Evolutionary conservation across 1,140 invertebrate species (phyloP).

Genomic region (Hylyphantes graminicola): DNA sequence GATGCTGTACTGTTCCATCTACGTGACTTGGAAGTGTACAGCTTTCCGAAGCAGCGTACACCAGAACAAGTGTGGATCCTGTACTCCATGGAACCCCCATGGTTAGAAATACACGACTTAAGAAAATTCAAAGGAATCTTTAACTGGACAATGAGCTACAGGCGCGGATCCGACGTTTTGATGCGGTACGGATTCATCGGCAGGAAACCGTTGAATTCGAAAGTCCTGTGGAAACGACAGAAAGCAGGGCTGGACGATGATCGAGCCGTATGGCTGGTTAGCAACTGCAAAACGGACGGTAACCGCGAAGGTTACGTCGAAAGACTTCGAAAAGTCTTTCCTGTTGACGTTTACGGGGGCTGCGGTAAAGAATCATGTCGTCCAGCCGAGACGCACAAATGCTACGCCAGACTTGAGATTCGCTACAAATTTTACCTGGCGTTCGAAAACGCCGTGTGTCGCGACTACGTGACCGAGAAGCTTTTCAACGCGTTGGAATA

Average conservation of each 20-base stretch:
- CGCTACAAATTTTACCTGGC: conserved; percentile 68
- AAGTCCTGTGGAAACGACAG: not conserved
- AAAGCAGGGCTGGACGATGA: not conserved
- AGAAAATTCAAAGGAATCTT: conserved; percentile 61
- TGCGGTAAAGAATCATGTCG: conserved; percentile 65
- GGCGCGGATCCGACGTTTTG: conserved; percentile 62
- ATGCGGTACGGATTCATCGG: conserved; percentile 46
- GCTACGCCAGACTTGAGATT: conserved; percentile 60
- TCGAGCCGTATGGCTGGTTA: conserved; percentile 68
- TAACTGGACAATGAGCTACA: conserved; percentile 67
- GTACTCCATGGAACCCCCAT: conserved; percentile 61
- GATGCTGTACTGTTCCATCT: conserved; percentile 62
- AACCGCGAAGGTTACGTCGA: conserved; percentile 63
- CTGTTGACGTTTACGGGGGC: conserved; percentile 66
- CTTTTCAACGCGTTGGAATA: conserved; percentile 63
- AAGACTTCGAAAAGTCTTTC: conserved; percentile 63
- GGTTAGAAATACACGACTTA: conserved; percentile 42
- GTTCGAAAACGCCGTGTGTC: conserved; percentile 70
- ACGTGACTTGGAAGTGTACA: conserved; percentile 49
- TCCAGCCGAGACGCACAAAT: conserved; percentile 53
- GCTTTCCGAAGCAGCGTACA: conserved; percentile 10
- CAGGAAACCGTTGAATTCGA: not conserved
- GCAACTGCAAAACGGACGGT: conserved; percentile 64
- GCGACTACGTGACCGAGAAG: conserved; percentile 71
- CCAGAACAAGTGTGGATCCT: conserved; percentile 59